These are phyloP conservation scores for Oxyteleia sp. DNA, from an alignment of 2,888 invertebrate species.

Conservation along the genomic window DNA sequence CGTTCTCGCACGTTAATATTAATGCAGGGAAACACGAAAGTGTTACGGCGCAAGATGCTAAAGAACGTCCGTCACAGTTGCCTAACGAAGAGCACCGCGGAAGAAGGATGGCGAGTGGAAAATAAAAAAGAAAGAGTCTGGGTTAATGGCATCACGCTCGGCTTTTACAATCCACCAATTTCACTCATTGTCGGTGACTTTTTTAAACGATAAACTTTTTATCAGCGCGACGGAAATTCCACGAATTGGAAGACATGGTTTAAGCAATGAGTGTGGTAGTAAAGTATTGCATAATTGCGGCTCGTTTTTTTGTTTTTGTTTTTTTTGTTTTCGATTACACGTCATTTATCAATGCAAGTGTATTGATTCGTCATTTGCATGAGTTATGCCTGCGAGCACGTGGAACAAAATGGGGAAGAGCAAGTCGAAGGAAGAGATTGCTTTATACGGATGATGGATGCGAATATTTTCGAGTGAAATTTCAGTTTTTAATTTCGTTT, in stretches of 20 bases:
- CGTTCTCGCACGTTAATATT: constrained; percentile 50
- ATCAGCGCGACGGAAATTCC: constrained; percentile 51
- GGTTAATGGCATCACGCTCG: constrained; percentile 70
- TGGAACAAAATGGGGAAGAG: constrained; percentile 10
- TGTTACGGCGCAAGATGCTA: constrained; percentile 71
- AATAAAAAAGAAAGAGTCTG: constrained; percentile 47
- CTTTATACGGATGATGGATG: too few relatives aligned
- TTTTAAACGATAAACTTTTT: constrained; percentile 64
- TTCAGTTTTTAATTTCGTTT: too few relatives aligned
- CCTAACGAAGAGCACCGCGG: constrained; percentile 33
- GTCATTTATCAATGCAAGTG: constrained; percentile 26
- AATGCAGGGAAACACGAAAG: constrained; percentile 74
- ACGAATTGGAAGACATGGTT: constrained; percentile 39
- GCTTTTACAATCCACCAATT: constrained; percentile 69
- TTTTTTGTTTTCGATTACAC: constrained; percentile 19
- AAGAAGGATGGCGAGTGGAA: constrained; percentile 40
- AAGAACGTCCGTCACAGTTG: constrained; percentile 52
- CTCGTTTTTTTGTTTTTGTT: too few relatives aligned
- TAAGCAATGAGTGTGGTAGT: constrained; percentile 34
- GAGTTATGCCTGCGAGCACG: constrained; percentile 9
- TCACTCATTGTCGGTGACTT: constrained; percentile 65
- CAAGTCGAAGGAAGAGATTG: too few relatives aligned
- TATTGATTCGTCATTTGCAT: constrained; percentile 36
- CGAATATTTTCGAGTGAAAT: too few relatives aligned
- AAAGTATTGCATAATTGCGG: constrained; percentile 36